Evolutionary conservation across 2,797 vertebrate species (phyloP).

Genomic region (Parambassis ranga): DNA sequence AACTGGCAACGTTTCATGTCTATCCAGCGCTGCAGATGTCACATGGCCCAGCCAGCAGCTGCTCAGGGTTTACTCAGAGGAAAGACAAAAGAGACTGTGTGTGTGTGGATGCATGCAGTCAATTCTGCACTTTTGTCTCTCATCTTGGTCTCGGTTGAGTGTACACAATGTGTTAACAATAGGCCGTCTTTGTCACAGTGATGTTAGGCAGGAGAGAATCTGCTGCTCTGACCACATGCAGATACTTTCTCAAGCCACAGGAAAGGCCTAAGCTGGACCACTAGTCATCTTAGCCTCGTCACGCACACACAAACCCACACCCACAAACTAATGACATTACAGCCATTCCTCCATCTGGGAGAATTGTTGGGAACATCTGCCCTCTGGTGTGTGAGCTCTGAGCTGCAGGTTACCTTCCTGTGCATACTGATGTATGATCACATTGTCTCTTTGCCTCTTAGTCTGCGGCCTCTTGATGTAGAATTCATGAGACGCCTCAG

Average conservation of each 20-base stretch:
- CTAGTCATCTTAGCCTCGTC: neutral
- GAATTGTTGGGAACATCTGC: constrained; percentile 22
- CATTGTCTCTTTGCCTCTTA: constrained; percentile 46
- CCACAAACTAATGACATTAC: no score
- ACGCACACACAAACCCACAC: neutral
- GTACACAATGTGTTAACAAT: neutral
- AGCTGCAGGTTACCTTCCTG: neutral
- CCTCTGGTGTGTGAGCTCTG: constrained; percentile 50
- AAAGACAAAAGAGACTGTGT: constrained; percentile 44
- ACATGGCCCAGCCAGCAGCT: constrained; percentile 62
- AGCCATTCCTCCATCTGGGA: neutral
- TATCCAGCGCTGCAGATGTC: constrained; percentile 68
- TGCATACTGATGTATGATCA: neutral
- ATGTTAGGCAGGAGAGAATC: neutral
- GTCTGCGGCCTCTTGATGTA: constrained; percentile 93
- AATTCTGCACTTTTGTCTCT: constrained; percentile 23
- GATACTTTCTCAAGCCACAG: constrained; percentile 1
- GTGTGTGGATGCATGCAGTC: constrained; percentile 27
- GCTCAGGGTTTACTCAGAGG: constrained; percentile 50
- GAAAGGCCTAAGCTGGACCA: neutral
- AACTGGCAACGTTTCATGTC: constrained; percentile 49
- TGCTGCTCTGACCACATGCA: neutral
- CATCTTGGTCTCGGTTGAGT: neutral
- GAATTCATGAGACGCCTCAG: constrained; percentile 98
- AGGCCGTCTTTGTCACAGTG: neutral